Conservation (phyloP, 1,140 invertebrate species). For the Megathymus violae region DNA sequence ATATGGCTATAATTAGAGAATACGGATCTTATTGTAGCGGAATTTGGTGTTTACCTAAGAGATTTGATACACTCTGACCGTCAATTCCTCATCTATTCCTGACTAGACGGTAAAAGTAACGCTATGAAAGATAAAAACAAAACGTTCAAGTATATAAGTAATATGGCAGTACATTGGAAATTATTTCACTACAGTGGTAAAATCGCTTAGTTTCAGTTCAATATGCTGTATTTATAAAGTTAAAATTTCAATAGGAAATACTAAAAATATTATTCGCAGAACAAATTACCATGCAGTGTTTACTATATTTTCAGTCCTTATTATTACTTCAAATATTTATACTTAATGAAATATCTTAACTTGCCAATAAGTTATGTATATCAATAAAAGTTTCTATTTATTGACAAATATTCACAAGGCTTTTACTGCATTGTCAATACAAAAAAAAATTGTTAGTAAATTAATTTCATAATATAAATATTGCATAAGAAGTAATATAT, state of each 20-base stretch:
- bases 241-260: slow-evolving; percentile 12
- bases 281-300: slow-evolving; percentile 15
- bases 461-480: too few species aligned
- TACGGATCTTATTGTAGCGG: slow-evolving; percentile 66
- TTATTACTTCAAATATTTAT: slow-evolving; percentile 14
- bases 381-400: background rate
- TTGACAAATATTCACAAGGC: background rate
- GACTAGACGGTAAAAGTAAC: slow-evolving; percentile 23
- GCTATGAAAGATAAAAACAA: slow-evolving; percentile 44
- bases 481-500: too few species aligned
- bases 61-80: slow-evolving; percentile 51
- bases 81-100: slow-evolving; percentile 25
- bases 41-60: slow-evolving; percentile 57
- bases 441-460: too few species aligned
- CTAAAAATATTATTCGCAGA: background rate
- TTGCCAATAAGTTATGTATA: background rate
- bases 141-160: slow-evolving; percentile 26
- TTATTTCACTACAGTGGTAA: slow-evolving; percentile 19
- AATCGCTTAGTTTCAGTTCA: slow-evolving; percentile 12
- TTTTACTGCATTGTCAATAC: too few species aligned
- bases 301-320: slow-evolving; percentile 2
- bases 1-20: slow-evolving; percentile 79
- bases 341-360: background rate
- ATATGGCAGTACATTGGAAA: slow-evolving; percentile 18
- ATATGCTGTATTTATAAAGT: background rate